Base-by-base conservation (phyloP, 2,888 invertebrate genomes). In the Meiosimyza decipiens region DNA sequence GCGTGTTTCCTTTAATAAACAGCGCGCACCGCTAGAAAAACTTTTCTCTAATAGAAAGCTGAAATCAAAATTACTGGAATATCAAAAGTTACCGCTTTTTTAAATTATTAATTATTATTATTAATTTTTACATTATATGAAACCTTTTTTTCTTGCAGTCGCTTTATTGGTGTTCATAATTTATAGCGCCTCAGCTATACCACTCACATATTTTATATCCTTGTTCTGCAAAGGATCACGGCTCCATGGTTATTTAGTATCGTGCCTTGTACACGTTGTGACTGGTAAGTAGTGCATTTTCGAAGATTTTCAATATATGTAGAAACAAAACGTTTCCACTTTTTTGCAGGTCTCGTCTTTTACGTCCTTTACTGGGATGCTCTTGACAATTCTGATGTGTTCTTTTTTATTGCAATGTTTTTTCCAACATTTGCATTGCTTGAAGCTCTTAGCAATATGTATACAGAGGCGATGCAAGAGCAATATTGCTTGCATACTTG, bases 131-230 rank as follows among this genome's bases (percentile, higher is more conserved):
- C n/a, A 9, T n/a, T 62, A 62, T 12, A 1, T 11, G 16, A n/a
- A 55, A 50, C 51, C 55, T 69, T 57, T 28, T 64, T 74, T 15
- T 76, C 87, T 88, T 68, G 22, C 83, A 90, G 91, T 89, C 13
- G 87, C 93, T 73, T 89, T 91, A 75, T 74, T 93, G 1, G 85
- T 92, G 52, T 84, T 94, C 72, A 82, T 91, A 73, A 81, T 92
- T 60, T 94, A 92, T 83, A 93, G 92, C 0, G 90, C 91, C 83
- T 89, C 92, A 0, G 91, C 92, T 83, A 82, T 95, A 68, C 94
- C 94, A 0, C 85, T 93, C 52, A 90, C 90, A 79, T 95, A 95
- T 83, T 79, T 94, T 40, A 84, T 90, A 57, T 92, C 94, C 0
- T 91, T 91, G 81, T 77, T 90, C 28, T 93, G 94, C 82, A 88